phyloP scores from a whole-genome alignment of 2,797 vertebrate species.

The Morelia viridis region DNA sequence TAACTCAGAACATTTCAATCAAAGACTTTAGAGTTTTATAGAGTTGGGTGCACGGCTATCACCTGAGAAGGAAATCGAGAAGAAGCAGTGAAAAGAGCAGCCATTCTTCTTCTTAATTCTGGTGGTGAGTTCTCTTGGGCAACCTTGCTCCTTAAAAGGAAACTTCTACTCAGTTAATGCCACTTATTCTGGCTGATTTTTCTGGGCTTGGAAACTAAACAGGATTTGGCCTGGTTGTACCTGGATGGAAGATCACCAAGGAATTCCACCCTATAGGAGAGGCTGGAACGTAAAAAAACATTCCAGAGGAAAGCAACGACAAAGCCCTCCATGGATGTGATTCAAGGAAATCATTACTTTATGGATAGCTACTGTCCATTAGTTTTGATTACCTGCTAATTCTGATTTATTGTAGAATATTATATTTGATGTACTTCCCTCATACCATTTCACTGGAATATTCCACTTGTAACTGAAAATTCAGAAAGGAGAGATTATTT shows the following conservation, averaged over 20 bases:
- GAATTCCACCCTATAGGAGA: background rate
- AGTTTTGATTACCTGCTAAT: slow-evolving; percentile 75
- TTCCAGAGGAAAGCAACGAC: background rate
- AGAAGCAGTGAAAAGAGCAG: background rate
- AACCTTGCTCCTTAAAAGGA: background rate
- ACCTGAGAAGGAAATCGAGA: background rate
- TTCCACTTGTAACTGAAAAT: slow-evolving; percentile 91
- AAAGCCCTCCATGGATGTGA: background rate
- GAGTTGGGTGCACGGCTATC: background rate
- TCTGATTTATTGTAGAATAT: slow-evolving; percentile 72
- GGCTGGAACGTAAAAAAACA: background rate
- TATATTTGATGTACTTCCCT: slow-evolving; percentile 26
- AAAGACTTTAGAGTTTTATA: background rate
- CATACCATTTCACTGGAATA: slow-evolving; percentile 84
- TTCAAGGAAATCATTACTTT: background rate
- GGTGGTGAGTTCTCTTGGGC: background rate
- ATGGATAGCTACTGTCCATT: background rate
- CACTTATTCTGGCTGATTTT: background rate
- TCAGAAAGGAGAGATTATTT: slow-evolving; percentile 37
- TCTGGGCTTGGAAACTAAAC: background rate
- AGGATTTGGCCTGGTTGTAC: background rate
- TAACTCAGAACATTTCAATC: background rate
- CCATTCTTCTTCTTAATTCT: background rate
- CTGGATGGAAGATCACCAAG: background rate
- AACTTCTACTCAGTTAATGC: background rate